Evolutionary conservation across 2,888 invertebrate species (phyloP), one percentile per base, ranked within the genome.

Genomic region (Pseudanteris insignis): DNA sequence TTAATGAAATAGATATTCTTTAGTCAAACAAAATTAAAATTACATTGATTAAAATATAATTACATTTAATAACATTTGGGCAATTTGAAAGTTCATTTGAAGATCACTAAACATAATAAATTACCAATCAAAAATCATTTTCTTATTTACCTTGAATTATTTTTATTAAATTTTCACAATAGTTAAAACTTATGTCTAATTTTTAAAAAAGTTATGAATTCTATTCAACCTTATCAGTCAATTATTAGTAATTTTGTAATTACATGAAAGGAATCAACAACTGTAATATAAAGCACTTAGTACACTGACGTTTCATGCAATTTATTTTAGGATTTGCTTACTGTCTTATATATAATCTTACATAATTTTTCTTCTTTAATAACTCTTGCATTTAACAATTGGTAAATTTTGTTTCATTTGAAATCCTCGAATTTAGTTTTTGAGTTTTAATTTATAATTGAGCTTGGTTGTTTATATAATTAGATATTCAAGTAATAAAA

Each of bases 291-390:
- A 40, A 40, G 28, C 44, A 26, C 10, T 11, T 29, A 29, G 33
- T 34, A 43, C 34, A 48, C 57, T 43, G 50, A 50, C 41, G 34
- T 44, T 58, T 44, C 38, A 11, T 36, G 25, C 41, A 36, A 50
- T 58, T 50, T 58, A 58, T 58, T 58, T 58, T 58, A 50, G 43
- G 58, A 50, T 58, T 58, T 50, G 29, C 50, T 33, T 8, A 34
- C 29, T 25, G 32, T 24, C 44, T 58, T 58, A 38, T 50, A 44
- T 58, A 50, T 48, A 25, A 14, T 10, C 25, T 58, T 58, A 58
- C 28, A 59, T 59, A 59, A 59, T 59, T 59, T 18, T 18, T 18
- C 6, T 4, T 4, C 18, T 18, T 5, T 26, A 7, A 37, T 9
- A 1, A 26, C 25, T 24, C 4, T 26, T 1, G 7, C 2, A 24